Conservation (phyloP, 2,113 vertebrate species). For the Numenius arquata region DNA sequence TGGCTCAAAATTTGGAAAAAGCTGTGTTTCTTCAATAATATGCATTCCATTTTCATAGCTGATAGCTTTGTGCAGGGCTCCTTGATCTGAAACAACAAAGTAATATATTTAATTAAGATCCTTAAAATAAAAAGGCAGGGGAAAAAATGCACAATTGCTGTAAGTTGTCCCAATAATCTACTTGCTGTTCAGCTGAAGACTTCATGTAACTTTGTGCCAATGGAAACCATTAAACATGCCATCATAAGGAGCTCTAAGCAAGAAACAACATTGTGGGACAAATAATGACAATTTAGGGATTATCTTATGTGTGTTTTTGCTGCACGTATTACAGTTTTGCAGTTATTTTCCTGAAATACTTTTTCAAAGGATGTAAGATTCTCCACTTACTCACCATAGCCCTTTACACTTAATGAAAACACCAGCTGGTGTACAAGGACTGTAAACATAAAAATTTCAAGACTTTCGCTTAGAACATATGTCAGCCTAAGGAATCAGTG, state of each 20-base stretch:
- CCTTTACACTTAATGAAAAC: neutral
- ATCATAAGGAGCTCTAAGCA: neutral
- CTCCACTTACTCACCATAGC: neutral
- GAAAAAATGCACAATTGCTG: neutral
- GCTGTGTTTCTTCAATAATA: constrained; percentile 90
- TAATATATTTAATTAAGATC: neutral
- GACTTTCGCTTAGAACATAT: neutral
- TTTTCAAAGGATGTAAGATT: neutral
- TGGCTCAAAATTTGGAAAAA: constrained; percentile 82
- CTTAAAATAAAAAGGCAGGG: neutral
- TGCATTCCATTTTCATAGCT: constrained; percentile 82
- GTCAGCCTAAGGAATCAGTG: neutral
- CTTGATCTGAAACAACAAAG: constrained; percentile 79
- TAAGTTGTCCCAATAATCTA: neutral
- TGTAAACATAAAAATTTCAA: neutral
- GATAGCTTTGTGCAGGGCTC: constrained; percentile 91
- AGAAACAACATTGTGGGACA: neutral
- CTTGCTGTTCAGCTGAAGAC: neutral
- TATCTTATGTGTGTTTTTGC: neutral
- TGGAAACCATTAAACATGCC: neutral
- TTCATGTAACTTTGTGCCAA: neutral
- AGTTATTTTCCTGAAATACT: neutral
- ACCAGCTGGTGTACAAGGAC: neutral
- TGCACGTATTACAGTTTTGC: neutral
- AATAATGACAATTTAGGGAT: neutral